phyloP scores from a whole-genome alignment of 2,113 vertebrate species.

The Oryctolagus cuniculus region DNA sequence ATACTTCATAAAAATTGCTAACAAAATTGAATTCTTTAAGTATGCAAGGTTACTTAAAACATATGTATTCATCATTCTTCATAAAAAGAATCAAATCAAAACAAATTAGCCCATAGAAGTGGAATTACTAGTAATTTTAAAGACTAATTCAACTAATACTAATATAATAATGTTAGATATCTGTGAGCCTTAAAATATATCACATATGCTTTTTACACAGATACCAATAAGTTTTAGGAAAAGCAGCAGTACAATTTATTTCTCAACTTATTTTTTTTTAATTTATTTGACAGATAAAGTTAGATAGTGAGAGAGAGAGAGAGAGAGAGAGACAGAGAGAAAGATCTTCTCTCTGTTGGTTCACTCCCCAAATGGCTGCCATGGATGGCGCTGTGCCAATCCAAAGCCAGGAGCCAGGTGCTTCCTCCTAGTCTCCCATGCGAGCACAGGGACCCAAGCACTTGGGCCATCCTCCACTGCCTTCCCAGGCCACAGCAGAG shows the following conservation, averaged over 20 bases:
- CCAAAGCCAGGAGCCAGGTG: no score
- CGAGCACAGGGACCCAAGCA: no score
- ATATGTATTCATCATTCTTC: background rate
- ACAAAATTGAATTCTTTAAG: constrained; percentile 7
- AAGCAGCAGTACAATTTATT: background rate
- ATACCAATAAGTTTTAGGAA: constrained; percentile 31
- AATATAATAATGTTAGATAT: background rate
- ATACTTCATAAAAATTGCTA: constrained; percentile 47
- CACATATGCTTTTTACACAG: constrained; percentile 32
- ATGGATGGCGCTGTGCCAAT: no score
- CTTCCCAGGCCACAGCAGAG: no score
- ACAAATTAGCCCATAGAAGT: background rate
- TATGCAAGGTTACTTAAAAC: background rate
- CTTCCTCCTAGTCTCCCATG: no score
- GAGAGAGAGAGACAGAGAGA: no score
- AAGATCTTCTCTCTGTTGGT: no score
- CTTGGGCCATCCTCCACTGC: no score
- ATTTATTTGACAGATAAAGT: no score
- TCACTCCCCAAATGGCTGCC: no score
- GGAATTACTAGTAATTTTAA: constrained; percentile 18
- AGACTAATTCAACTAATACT: constrained; percentile 1
- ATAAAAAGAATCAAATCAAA: constrained; percentile 57
- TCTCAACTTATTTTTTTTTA: constrained; percentile 31
- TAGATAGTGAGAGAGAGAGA: no score
- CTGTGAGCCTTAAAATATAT: background rate